phyloP scores from a whole-genome alignment of 2,888 invertebrate genomes.

The Seira ritae region DNA sequence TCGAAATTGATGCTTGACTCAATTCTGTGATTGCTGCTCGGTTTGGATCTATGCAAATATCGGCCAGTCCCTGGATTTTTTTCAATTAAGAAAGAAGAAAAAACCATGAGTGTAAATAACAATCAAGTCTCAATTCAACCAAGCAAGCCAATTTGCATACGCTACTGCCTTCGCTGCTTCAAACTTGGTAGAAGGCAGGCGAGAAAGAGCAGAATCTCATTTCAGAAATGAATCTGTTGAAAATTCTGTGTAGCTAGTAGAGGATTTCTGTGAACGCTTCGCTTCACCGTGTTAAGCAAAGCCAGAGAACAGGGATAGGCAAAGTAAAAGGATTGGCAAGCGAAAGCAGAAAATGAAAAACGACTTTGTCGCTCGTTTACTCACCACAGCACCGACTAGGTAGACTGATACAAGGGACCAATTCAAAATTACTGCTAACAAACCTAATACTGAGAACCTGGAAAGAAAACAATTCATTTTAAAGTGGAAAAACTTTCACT shows the following conservation, averaged over 20 bases:
- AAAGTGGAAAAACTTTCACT: constrained; percentile 19
- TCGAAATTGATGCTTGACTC: constrained; percentile 64
- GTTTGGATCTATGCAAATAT: constrained; percentile 91
- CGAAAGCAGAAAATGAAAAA: background rate
- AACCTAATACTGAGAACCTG: constrained; percentile 88
- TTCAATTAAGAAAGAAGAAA: background rate
- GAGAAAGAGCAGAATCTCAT: too few species aligned
- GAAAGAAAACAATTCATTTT: constrained; percentile 68
- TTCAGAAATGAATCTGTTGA: too few species aligned
- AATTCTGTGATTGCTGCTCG: constrained; percentile 75
- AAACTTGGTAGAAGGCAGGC: too few species aligned
- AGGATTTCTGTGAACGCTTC: too few species aligned
- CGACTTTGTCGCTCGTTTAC: constrained; percentile 72
- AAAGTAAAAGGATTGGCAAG: background rate
- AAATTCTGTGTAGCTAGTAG: too few species aligned
- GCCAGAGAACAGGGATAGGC: background rate
- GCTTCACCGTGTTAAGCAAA: too few species aligned
- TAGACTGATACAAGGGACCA: constrained; percentile 93
- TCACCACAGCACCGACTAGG: constrained; percentile 87
- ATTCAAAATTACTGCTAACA: constrained; percentile 90
- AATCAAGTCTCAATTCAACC: too few species aligned
- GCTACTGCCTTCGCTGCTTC: too few species aligned
- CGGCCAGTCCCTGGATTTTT: constrained; percentile 82
- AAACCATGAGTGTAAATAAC: too few species aligned
- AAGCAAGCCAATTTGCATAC: too few species aligned